Evolutionary conservation across 1,140 invertebrate species (phyloP).

Genomic region (Drosophila parvula): DNA sequence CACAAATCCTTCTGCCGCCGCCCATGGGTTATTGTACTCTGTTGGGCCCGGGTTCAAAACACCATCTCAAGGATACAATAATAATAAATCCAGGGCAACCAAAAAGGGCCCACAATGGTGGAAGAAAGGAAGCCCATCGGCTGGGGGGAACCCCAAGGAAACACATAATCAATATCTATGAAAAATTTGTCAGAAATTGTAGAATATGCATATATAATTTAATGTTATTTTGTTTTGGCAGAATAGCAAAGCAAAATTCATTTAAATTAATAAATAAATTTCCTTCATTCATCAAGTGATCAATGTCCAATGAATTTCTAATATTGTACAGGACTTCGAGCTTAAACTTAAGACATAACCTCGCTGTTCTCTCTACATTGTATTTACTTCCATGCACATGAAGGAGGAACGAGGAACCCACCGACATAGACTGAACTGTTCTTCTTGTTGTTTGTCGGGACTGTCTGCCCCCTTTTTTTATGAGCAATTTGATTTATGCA

Average conservation of each 20-base stretch:
- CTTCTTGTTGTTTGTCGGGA: conserved; percentile 15
- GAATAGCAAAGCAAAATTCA: too few species aligned
- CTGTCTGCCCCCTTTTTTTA: conserved; percentile 50
- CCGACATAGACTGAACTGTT: neutral
- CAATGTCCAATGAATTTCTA: neutral
- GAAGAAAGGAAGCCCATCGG: neutral
- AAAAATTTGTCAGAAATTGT: neutral
- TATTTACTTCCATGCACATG: too few species aligned
- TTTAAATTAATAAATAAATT: too few species aligned
- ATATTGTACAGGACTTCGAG: neutral
- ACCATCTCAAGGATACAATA: conserved; percentile 53
- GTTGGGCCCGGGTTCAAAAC: conserved; percentile 48
- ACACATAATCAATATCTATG: neutral
- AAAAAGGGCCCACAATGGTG: conserved; percentile 2
- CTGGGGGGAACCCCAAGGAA: neutral
- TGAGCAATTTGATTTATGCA: conserved; percentile 63
- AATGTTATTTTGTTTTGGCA: neutral
- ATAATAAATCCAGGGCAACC: conserved; percentile 37
- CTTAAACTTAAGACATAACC: neutral
- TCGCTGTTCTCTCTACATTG: neutral
- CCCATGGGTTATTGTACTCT: conserved; percentile 64
- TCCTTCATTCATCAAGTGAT: neutral
- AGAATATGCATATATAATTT: neutral
- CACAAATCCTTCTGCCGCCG: neutral
- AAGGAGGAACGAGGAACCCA: neutral